Evolutionary conservation across 2,888 invertebrate genomes (phyloP), one percentile per base, ranked within the genome.

Genomic region (Tetragnatha montana): DNA sequence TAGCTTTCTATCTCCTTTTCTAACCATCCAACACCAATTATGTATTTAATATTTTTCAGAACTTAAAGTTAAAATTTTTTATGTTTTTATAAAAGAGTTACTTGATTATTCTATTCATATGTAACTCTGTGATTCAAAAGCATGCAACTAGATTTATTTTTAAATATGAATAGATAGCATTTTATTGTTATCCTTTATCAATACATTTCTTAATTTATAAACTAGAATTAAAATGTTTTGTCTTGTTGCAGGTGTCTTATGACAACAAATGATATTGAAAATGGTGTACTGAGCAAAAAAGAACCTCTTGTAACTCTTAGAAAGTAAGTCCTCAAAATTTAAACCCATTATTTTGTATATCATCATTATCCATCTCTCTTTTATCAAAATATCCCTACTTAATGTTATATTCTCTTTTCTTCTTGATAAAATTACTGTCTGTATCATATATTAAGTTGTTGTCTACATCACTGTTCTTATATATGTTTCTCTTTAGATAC

Each of bases 301-400:
- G 86, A 87, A 47, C 86, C 86, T 0, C 73, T 87, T 21, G 68
- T 49, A n/a, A 81, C 86, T 17, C 14, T 87, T 8, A 87, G 86
- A 74, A 87, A 85, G 85, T 85, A 71, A 85, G 85, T 79, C 35
- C 4, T 35, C 2, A 35, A 19, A 60, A 19, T n/a, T 17, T 47
- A 47, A 60, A 87, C 35, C 35, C 4, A 35, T 35, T 35, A 35
- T 4, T 35, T 35, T 35, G 1, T 2, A 35, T 35, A 35, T n/a
- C n/a, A 35, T 2, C 35, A 35, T 35, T 35, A 35, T 35, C 4
- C 35, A 35, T 35, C 35, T 35, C 35, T 35, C 35, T 35, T 35
- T 35, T 35, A 35, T 35, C 4, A 35, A 35, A 35, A 35, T 35
- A 35, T 35, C 4, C 35, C 35, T 35, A 35, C 35, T 35, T 35